Conservation (phyloP, 2,888 invertebrate species). For the Tinea pellionella region DNA sequence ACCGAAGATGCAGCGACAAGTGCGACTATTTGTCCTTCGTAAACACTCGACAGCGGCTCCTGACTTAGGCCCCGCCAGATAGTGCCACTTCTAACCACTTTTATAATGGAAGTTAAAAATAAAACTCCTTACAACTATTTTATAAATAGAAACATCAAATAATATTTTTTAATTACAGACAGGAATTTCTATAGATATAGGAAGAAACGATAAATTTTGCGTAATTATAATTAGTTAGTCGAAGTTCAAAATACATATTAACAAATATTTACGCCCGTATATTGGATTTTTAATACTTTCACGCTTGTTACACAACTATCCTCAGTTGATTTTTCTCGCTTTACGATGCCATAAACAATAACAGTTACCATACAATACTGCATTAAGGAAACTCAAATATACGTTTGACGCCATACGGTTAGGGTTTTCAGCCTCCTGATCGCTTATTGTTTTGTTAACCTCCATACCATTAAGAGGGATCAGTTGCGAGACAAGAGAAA, state of each 20-base stretch:
- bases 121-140: neutral
- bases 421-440: neutral
- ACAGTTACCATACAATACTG: neutral
- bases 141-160: neutral
- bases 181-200: no score
- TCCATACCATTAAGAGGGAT: slow-evolving; percentile 47
- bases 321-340: no score
- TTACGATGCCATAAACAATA: neutral
- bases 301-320: no score
- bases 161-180: no score
- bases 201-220: no score
- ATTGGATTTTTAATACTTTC: no score
- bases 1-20: slow-evolving; percentile 22
- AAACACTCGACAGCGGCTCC: slow-evolving; percentile 29
- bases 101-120: slow-evolving; percentile 5
- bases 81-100: slow-evolving; percentile 13
- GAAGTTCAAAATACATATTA: no score
- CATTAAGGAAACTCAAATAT: neutral
- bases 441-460: slow-evolving; percentile 56
- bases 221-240: no score
- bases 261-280: no score
- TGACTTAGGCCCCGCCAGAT: slow-evolving; percentile 1
- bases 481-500: slow-evolving; percentile 55
- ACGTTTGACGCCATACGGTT: neutral
- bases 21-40: slow-evolving; percentile 51